Evolutionary conservation across 2,888 invertebrate genomes (phyloP), one percentile per base, ranked within the genome.

Genomic region (Diaphora mendica): DNA sequence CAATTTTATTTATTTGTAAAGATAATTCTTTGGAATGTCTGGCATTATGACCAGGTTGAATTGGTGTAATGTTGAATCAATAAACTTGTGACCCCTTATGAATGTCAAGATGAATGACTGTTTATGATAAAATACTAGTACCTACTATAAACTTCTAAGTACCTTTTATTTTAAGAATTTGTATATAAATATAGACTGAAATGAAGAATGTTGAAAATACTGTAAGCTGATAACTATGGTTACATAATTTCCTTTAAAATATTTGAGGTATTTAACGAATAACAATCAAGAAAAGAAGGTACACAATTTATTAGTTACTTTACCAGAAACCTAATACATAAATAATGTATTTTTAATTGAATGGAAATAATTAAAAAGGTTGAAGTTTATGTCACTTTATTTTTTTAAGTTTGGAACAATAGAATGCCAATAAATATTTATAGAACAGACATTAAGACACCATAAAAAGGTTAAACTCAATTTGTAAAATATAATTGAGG

Each of bases 51-150:
- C 3, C 13, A 17, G 44, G 1, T 44, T 44, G 44, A 11, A 51
- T 20, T 51, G 51, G 51, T 20, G 0, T 20, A 51, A 5, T 8
- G 8, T 20, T 51, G 51, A 4, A 23, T 20, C 5, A 48, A 20
- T 48, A 8, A 51, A 4, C 7, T 15, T 51, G 8, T 23, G 0
- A 48, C 48, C 72, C 68, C 76, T 83, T 70, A 66, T 73, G 55
- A 68, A 76, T 78, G 51, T 26, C 59, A 30, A 59, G 26, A 59
- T 59, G 59, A 30, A 15, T 59, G 26, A 30, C n/a, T 39, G 65
- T n/a, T 65, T 39, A 65, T 15, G 13, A 30, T 15, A 30, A 30
- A 59, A 26, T 59, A 30, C 1, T n/a, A 55, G 26, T 26, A 26
- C 13, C 26, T 59, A 35, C 3, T 35, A 35, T 35, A n/a, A 8